These are phyloP conservation scores for Euura saliciscinereae DNA, from an alignment of 1,140 invertebrate genomes.

Conservation along the genomic window DNA sequence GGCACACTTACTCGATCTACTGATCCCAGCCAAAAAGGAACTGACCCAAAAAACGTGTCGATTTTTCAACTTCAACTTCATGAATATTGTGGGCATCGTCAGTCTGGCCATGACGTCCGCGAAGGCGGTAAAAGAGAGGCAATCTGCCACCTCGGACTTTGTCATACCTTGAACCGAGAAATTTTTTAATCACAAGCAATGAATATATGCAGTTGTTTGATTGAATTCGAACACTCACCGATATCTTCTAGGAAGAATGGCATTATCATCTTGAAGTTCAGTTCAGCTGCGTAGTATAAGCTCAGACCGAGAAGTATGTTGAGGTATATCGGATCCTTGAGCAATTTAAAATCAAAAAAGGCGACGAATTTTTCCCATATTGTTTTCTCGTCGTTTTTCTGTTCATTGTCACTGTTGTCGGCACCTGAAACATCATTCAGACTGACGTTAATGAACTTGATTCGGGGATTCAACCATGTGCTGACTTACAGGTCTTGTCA, in stretches of 20 bases:
- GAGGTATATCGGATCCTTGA: constrained; percentile 70
- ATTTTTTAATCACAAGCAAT: not conserved
- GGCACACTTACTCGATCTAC: constrained; percentile 70
- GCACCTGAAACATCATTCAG: too few relatives aligned
- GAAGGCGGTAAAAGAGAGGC: constrained; percentile 73
- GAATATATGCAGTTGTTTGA: constrained; percentile 15
- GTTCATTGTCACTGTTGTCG: not conserved
- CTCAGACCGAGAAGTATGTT: constrained; percentile 74
- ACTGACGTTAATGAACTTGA: too few relatives aligned
- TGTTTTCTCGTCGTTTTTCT: not conserved
- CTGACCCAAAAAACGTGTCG: constrained; percentile 72
- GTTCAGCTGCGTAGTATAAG: constrained; percentile 74
- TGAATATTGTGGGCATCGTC: constrained; percentile 73
- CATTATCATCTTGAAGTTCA: constrained; percentile 77
- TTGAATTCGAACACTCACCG: constrained; percentile 56
- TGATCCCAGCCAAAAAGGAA: constrained; percentile 69
- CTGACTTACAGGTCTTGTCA: too few relatives aligned
- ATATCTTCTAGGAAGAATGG: constrained; percentile 74
- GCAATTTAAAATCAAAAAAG: constrained; percentile 69
- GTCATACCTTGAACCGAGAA: constrained; percentile 41
- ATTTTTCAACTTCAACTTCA: constrained; percentile 69
- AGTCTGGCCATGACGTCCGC: constrained; percentile 74
- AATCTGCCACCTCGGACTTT: constrained; percentile 70
- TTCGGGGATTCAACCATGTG: too few relatives aligned
- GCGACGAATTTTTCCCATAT: constrained; percentile 51